Base-by-base conservation (phyloP, 2,113 vertebrate genomes). In the Brevimyrus niger region DNA sequence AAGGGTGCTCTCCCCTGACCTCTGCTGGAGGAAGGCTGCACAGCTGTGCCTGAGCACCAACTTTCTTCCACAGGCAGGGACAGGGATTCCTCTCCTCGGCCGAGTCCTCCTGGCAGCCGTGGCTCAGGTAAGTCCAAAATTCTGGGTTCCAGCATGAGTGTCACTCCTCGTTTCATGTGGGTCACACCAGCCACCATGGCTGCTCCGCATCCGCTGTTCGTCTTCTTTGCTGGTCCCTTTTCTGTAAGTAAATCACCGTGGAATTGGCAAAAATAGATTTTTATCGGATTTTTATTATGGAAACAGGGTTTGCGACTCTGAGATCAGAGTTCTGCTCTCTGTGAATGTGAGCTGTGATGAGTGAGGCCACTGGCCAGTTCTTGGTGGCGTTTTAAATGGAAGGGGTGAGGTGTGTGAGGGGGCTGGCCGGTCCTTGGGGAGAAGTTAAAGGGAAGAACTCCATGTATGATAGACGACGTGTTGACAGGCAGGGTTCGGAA, bases 1-100 rank as follows among this genome's bases (percentile, higher is more conserved):
- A 46, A 69, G 48, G 89, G 53, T 42, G 73, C 84, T 61, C 89
- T 89, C 42, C 19, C 42, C 19, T 65, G 55, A 83, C 89, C 55
- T 51, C 53, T 65, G 48, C 89, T 58, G 82, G 38, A 46, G 48
- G n/a, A 65, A 65, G 48, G 53, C n/a, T 47, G 9, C 44, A 89
- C 3, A 89, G 58, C 53, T 86, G 42, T 86, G 27, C 46, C 27
- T 55, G 38, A 73, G 42, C 51, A 73, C 27, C 73, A 89, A 73
- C 80, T 89, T 88, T 65, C 44, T 83, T 47, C 42, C 55, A 82
- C 44, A 82, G 65, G 80, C n/a, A 89, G 46, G 23, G 17, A 51
- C 35, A 44, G 50, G 31, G 69, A 27, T 48, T 80, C 27, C 9
- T 80, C 80, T 82, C 15, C 46, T 55, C n/a, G 0, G 82, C 46